Base-by-base conservation (phyloP, 2,797 vertebrate genomes). In the Girardinus metallicus region DNA sequence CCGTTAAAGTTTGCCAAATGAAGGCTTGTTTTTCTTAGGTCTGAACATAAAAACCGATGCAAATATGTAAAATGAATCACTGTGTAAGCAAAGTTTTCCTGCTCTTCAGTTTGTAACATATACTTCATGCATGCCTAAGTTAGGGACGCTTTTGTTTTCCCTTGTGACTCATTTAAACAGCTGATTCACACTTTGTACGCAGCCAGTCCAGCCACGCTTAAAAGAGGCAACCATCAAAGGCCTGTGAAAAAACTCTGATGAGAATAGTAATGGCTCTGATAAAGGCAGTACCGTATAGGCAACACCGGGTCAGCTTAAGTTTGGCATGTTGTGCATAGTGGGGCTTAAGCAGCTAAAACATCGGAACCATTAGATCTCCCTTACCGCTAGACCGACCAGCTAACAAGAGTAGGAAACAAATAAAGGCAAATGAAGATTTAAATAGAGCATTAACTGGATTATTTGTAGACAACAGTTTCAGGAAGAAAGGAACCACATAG, bases 231-330 rank as follows among this genome's bases (percentile, higher is more conserved):
- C 76, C 82, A 74, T 72, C 72, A 80, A 66, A 83, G 15, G 75
- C 44, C 55, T 89, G 88, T 81, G 86, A 94, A 92, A 91, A 83
- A 83, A 64, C 76, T 76, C 79, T 72, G 49, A 77, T 64, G 80
- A 83, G 4, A 4, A 79, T 31, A 71, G 46, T 60, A 71, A 53
- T 43, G 34, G 76, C 85, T 53, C 64, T 31, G 10, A 78, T 53
- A 41, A 70, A 71, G 53, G 26, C 9, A n/a, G 41, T 16, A 13
- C 26, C 7, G 12, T 16, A 44, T 3, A 29, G 26, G 26, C 26
- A 80, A 82, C 51, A 53, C 57, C 1, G 12, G 73, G 5, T 12
- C 44, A 68, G 43, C 26, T 18, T 26, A 21, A 74, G 46, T 2
- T 2, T 70, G 8, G 23, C 16, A 51, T 23, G 64, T 49, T 49